Evolutionary conservation across 2,888 invertebrate genomes (phyloP), one percentile per base, ranked within the genome.

Genomic region (Tenthredo amoena): DNA sequence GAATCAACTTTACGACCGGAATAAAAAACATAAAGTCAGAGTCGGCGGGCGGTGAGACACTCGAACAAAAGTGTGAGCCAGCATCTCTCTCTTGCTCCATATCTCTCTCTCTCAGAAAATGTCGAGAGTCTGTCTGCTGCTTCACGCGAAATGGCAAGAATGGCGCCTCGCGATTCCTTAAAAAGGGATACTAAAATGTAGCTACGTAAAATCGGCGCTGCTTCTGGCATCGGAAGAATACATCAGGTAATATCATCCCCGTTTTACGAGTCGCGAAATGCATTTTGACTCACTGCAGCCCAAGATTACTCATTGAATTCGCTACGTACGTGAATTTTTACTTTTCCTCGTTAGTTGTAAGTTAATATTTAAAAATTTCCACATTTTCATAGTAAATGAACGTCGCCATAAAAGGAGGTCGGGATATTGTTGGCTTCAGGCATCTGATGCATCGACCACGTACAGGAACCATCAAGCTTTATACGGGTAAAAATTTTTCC

Each of bases 161-260:
- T 85, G 87, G 88, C 87, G 87, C 87, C 87, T 88, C 86, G 89
- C 86, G 89, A 89, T 88, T 90, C 88, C 87, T 87, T 81, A 87
- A 83, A 85, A 86, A 87, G 86, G 86, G 86, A 88, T 88, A 88
- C 87, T 84, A 87, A 88, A 89, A 89, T 85, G 86, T 86, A 84
- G 86, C 85, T 31, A 71, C 81, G 86, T 84, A 85, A 88, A 88
- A 89, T 89, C 89, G 88, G 83, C 72, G 40, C 76, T 84, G 76
- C 85, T 79, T 55, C 85, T 85, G 85, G 62, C 40, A 65, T 81
- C 58, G 85, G 65, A 76, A 85, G 85, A 86, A 86, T 86, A 87
- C 86, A 85, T 86, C 86, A 72, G 85, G 87, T 88, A 87, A 88
- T 88, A 88, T 88, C 87, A 85, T 85, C 88, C 87, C 86, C 87